A percentile compares a stretch with the other conserved stretches of the same genome.
These are phyloP conservation scores for Hypocryptadius cinnamomeus DNA, from an alignment of 2,113 vertebrate species.

Conservation along the genomic window DNA sequence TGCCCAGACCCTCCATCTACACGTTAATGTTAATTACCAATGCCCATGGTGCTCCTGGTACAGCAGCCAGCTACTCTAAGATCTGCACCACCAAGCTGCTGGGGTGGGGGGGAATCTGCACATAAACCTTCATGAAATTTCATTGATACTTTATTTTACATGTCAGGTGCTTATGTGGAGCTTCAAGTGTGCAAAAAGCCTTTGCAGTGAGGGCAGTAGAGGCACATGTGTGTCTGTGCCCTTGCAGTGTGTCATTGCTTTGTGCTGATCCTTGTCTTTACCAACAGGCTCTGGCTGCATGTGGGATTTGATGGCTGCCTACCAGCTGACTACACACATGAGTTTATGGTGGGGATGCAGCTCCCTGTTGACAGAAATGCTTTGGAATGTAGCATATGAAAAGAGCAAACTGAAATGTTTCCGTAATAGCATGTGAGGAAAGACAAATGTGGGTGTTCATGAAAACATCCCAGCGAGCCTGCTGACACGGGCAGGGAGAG, in stretches of 20 bases:
- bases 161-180: not conserved
- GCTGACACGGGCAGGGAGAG: not conserved
- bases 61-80: not conserved
- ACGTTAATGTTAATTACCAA: not conserved
- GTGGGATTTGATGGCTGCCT: not conserved
- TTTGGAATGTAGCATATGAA: not conserved
- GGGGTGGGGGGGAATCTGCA: rapidly evolving
- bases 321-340: not conserved
- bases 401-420: conserved; percentile 14
- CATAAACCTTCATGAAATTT: not conserved
- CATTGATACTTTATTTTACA: not conserved
- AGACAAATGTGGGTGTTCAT: conserved; percentile 36
- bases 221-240: not conserved
- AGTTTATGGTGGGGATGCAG: not conserved
- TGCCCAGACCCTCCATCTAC: not conserved
- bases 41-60: not conserved
- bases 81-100: not conserved
- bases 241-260: not conserved
- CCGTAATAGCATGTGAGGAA: not conserved
- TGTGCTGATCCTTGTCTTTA: not conserved
- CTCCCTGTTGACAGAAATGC: not conserved
- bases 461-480: not conserved
- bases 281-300: not conserved
- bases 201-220: not conserved
- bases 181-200: not conserved